Evolutionary conservation across 2,888 invertebrate species (phyloP), one percentile per base, ranked within the genome.

Genomic region (Deilephila elpenor): DNA sequence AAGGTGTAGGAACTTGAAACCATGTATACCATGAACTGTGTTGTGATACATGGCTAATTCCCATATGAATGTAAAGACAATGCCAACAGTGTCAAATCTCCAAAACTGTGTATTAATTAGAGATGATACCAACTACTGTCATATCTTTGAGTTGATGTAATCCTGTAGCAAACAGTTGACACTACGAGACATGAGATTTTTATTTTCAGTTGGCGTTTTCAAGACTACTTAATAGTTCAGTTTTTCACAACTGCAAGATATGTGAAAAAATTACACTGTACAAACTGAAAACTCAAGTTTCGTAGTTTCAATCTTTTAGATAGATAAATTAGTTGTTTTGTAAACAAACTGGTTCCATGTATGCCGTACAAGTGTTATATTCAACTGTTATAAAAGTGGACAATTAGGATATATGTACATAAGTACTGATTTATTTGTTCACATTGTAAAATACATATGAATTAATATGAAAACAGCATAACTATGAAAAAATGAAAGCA

Each of bases 401-500:
- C 11, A 25, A 20, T 25, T 44, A 51, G 51, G 20, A 67, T 25
- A 20, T 44, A 25, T 67, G 44, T 51, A 60, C 60, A 29, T 60
- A 17, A 29, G 60, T 29, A 60, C 25, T 25, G 25, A 60, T 11
- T n/a, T 56, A 67, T 25, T 51, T 67, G 67, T 67, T 64, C 53
- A 53, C 53, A 53, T 53, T 64, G 72, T 72, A 56, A 62, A 72
- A 67, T 34, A 37, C 8, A 72, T 51, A 14, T 64, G 34, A 64
- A 19, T 25, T 25, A 25, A 59, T 56, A 37, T 59, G 64, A 64
- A 72, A 67, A 73, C 64, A 59, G 37, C 51, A 56, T 62, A 72
- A 72, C 53, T 32, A 29, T 67, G 44, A 67, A 56, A 73, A 56
- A 34, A 56, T 73, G 34, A 67, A 73, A 53, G 20, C 72, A 37